Percentiles rank a stretch among this genome's conserved stretches.
Conservation (phyloP, 2,888 invertebrate species). For the Epirrhoe tristata region DNA sequence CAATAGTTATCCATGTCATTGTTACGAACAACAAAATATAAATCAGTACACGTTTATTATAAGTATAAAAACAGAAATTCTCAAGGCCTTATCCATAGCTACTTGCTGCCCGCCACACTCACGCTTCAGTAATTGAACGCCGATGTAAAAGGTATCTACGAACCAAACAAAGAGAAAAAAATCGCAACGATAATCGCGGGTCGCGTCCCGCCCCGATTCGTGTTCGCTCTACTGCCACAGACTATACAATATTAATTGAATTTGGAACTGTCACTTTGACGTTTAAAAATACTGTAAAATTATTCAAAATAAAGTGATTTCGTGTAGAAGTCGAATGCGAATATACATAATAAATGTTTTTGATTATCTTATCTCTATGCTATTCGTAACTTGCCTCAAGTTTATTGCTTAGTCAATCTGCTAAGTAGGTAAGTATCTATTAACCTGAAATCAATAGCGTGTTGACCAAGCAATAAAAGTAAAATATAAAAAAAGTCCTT, state of each 20-base stretch:
- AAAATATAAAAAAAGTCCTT: not conserved
- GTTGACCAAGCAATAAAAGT: no score
- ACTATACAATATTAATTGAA: slow-evolving; percentile 1
- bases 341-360: no score
- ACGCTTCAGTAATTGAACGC: slow-evolving; percentile 83
- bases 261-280: slow-evolving; percentile 6
- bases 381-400: no score
- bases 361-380: no score
- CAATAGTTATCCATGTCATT: no score
- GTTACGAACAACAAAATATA: no score
- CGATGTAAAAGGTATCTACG: slow-evolving; percentile 85
- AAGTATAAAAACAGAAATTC: not conserved
- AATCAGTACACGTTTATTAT: not conserved
- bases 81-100: slow-evolving; percentile 56
- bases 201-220: slow-evolving; percentile 70
- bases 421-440: no score
- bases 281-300: not conserved
- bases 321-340: not conserved
- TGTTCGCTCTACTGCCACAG: slow-evolving; percentile 52
- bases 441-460: no score
- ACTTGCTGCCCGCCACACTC: slow-evolving; percentile 57
- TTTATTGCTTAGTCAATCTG: no score
- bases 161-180: slow-evolving; percentile 66
- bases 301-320: not conserved
- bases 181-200: slow-evolving; percentile 74